Percentiles rank a stretch among this genome's conserved stretches.
Evolutionary conservation across 2,797 vertebrate species (phyloP).

Genomic region (Syndactyla subalaris): DNA sequence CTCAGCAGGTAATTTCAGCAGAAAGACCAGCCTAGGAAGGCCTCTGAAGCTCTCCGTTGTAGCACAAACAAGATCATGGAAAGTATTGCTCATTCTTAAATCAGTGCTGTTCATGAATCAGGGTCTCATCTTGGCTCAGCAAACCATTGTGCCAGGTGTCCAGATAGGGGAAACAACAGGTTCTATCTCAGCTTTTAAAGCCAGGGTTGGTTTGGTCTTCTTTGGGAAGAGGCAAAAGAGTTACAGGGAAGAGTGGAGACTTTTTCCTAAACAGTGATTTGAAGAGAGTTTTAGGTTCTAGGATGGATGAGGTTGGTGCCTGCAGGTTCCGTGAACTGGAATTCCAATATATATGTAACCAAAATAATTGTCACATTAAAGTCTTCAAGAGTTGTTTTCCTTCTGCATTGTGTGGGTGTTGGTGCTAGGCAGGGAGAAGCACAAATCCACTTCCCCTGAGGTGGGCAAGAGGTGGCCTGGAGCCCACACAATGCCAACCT

Average conservation of each 20-base stretch:
- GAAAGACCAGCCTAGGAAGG: not conserved
- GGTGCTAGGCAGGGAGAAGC: not conserved
- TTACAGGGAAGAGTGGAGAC: accelerated
- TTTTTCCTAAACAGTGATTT: not conserved
- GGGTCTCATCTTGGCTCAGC: not conserved
- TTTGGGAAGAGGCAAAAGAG: not conserved
- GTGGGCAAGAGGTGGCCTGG: accelerated
- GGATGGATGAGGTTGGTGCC: not conserved
- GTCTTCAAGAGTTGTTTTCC: not conserved
- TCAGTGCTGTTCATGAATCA: accelerated
- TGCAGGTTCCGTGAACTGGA: not conserved
- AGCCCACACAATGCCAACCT: accelerated
- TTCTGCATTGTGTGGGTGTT: not conserved
- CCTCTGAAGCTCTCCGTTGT: not conserved
- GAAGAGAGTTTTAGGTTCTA: not conserved
- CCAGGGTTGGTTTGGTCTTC: not conserved
- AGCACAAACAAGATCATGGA: not conserved
- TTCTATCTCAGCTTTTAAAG: not conserved
- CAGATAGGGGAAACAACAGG: accelerated
- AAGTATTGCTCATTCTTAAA: not conserved
- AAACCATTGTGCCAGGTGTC: not conserved
- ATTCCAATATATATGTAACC: not conserved
- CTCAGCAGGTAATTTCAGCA: not conserved
- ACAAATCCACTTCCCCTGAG: not conserved
- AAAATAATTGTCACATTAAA: not conserved